Conservation (phyloP, 2,888 invertebrate genomes). For the Metalampra italica region DNA sequence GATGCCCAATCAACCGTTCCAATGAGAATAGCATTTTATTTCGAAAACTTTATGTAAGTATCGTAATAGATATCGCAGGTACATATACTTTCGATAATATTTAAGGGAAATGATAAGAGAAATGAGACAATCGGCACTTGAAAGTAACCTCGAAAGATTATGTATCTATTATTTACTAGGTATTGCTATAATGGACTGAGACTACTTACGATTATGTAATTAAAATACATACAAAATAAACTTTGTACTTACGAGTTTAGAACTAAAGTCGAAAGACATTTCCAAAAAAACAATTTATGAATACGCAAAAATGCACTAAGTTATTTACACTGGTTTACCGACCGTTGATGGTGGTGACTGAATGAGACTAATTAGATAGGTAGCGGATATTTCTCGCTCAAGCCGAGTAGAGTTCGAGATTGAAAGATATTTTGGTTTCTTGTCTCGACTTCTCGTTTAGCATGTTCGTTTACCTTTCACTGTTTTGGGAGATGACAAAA, state of each 20-base stretch:
- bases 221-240: neutral
- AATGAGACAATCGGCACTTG: neutral
- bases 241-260: slow-evolving; percentile 4
- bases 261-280: slow-evolving; percentile 1
- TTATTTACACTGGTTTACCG: too few relatives aligned
- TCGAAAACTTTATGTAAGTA: slow-evolving; percentile 9
- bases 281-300: neutral
- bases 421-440: slow-evolving; percentile 27
- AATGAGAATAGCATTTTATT: slow-evolving; percentile 7
- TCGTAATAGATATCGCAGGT: too few relatives aligned
- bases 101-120: slow-evolving; percentile 20
- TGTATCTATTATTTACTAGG: too few relatives aligned
- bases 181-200: too few relatives aligned
- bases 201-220: too few relatives aligned
- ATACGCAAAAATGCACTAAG: too few relatives aligned
- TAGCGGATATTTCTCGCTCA: neutral
- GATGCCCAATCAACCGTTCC: slow-evolving; percentile 17
- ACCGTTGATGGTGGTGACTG: too few relatives aligned
- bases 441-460: too few relatives aligned
- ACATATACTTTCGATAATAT: too few relatives aligned
- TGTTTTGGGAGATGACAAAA: slow-evolving; percentile 36
- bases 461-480: slow-evolving; percentile 23
- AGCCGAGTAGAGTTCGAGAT: slow-evolving; percentile 2
- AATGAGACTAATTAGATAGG: too few relatives aligned
- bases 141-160: slow-evolving; percentile 18